Base-by-base conservation (phyloP, 2,888 invertebrate genomes). In the Drosophila rellima region DNA sequence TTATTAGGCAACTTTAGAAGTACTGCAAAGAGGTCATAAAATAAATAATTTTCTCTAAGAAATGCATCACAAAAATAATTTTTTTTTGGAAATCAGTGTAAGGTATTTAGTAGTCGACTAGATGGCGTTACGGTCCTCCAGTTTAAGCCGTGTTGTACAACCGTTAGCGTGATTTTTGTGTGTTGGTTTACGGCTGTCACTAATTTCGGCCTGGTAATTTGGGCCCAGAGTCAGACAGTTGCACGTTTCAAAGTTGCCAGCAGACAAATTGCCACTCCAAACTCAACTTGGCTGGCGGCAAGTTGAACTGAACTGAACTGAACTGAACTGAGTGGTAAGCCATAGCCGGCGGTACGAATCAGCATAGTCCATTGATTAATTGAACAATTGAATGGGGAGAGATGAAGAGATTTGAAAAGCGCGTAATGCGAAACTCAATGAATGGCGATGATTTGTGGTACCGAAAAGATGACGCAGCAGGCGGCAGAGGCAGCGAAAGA, bases 401-500 rank as follows among this genome's bases (percentile, higher is more conserved):
- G 18, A n/a, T 3, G 33, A 3, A 33, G 17, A 40, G 57, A 51
- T 56, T 51, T 39, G 78, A 63, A 50, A 5, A 45, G 42, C 51
- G 55, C 50, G 47, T 44, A 55, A 62, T 54, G 62, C 67, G 17
- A 76, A 69, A 73, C 54, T 78, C 56, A 77, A 56, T 67, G 59
- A 51, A 56, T 67, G 59, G 40, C 59, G 44, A 48, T 56, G 71
- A 56, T 57, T 68, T 31, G 31, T 13, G 3, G 11, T 2, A 31
- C 33, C 57, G 18, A 26, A 40, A 40, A 13, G 64, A 83, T 75
- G 88, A 78, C 87, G 54, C 82, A 87, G 87, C 87, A 72, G 87
- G 81, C 57, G 51, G 50, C 8, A 33, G 45, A 31, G 20, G 39
- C 26, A 51, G 20, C 7, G 11, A 8, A 29, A 52, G 26, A 26